A percentile compares a stretch with the other conserved stretches of the same genome.
Evolutionary conservation across 2,888 invertebrate genomes (phyloP).

Genomic region (Myopa testacea): DNA sequence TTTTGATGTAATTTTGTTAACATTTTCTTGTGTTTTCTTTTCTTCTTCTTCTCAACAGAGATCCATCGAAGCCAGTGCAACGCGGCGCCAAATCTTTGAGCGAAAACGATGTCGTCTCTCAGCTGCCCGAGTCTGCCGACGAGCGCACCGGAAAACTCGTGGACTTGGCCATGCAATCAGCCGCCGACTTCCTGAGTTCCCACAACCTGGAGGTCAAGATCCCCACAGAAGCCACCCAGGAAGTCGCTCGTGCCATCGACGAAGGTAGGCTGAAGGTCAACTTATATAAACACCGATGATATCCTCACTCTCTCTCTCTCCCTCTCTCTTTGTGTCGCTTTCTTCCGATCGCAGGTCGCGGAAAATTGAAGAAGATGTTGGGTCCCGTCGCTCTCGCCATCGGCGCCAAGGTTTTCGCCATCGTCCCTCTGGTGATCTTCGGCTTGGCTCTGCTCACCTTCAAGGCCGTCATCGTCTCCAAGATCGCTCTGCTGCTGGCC

Average conservation of each 20-base stretch:
- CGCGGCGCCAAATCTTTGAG: slow-evolving; percentile 67
- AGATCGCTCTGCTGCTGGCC: slow-evolving; percentile 81
- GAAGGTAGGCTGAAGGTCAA: slow-evolving; percentile 74
- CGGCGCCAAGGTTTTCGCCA: slow-evolving; percentile 78
- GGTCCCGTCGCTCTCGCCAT: slow-evolving; percentile 77
- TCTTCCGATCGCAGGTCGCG: slow-evolving; percentile 73
- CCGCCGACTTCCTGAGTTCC: slow-evolving; percentile 72
- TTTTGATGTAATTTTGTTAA: not conserved
- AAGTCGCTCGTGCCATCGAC: slow-evolving; percentile 78
- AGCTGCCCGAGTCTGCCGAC: slow-evolving; percentile 70
- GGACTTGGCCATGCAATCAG: slow-evolving; percentile 72
- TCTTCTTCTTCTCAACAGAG: slow-evolving; percentile 57
- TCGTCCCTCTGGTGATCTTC: slow-evolving; percentile 78
- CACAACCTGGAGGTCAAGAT: slow-evolving; percentile 79
- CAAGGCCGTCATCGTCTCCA: slow-evolving; percentile 83
- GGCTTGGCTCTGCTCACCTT: slow-evolving; percentile 79
- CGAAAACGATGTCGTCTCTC: slow-evolving; percentile 70
- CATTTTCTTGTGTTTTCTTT: not conserved
- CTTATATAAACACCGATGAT: not conserved
- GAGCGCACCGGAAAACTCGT: slow-evolving; percentile 71
- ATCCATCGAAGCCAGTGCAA: slow-evolving; percentile 60
- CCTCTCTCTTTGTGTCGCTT: not conserved
- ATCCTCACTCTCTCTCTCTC: not conserved
- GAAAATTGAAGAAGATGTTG: slow-evolving; percentile 80
- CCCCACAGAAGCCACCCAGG: slow-evolving; percentile 75